Evolutionary conservation across 2,113 vertebrate species (phyloP).

Genomic region (Ageneiosus marmoratus): DNA sequence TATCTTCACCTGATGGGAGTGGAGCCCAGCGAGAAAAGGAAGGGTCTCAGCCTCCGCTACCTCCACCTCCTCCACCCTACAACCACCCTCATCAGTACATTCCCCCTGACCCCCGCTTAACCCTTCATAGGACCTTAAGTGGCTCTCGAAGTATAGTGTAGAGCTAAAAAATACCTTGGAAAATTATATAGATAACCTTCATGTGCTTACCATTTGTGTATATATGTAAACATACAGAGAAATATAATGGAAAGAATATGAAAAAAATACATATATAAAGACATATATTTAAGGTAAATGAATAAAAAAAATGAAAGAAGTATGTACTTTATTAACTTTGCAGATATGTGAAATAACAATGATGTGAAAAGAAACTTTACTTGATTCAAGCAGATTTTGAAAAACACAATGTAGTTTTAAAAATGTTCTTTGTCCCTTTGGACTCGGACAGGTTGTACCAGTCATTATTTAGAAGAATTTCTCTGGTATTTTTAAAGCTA

Average conservation of each 20-base stretch:
- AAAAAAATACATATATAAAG: conserved; percentile 58
- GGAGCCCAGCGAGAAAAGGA: conserved; percentile 71
- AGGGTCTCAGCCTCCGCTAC: conserved; percentile 87
- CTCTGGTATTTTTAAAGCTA: conserved; percentile 50
- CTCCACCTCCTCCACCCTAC: conserved; percentile 91
- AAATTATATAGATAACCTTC: background rate
- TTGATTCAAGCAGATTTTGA: conserved; percentile 74
- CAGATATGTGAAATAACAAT: conserved; percentile 44
- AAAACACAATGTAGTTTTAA: conserved; percentile 75
- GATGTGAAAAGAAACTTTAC: conserved; percentile 60
- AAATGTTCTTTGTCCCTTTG: conserved; percentile 72
- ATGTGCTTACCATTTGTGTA: conserved; percentile 59
- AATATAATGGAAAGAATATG: conserved; percentile 60
- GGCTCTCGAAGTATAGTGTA: conserved; percentile 92
- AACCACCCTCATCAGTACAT: conserved; percentile 95
- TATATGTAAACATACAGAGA: conserved; percentile 73
- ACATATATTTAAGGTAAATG: conserved; percentile 69
- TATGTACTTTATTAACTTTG: conserved; percentile 47
- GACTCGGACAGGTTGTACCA: conserved; percentile 56
- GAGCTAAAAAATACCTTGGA: conserved; percentile 51
- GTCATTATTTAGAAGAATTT: conserved; percentile 52
- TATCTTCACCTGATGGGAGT: conserved; percentile 74
- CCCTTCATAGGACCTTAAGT: conserved; percentile 87
- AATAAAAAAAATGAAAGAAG: conserved; percentile 25
- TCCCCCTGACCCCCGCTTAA: conserved; percentile 85